Evolutionary conservation across 2,888 invertebrate species (phyloP).

Genomic region (Drosophila borealis): DNA sequence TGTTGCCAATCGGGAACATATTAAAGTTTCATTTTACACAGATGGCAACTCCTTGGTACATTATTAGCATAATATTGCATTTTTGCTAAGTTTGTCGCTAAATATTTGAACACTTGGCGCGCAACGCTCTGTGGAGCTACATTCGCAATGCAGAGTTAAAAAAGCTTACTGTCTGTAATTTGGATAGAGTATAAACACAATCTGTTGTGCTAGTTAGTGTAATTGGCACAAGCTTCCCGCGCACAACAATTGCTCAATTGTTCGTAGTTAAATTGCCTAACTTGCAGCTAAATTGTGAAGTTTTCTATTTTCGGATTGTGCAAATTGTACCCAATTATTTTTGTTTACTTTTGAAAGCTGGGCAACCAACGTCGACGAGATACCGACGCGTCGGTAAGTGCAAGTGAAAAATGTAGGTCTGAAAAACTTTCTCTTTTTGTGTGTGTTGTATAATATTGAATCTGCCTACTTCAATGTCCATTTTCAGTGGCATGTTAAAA

Average conservation of each 20-base stretch:
- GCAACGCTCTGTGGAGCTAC: conserved; percentile 5
- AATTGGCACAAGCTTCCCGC: conserved; percentile 2
- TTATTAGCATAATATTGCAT: conserved; percentile 5
- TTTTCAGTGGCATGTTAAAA: conserved; percentile 24
- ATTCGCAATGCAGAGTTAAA: not conserved
- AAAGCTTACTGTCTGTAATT: not conserved
- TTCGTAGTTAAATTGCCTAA: conserved; percentile 8
- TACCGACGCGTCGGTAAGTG: conserved; percentile 23
- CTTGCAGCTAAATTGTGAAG: not conserved
- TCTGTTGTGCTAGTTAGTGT: not conserved
- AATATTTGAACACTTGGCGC: conserved; percentile 41
- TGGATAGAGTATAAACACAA: not conserved
- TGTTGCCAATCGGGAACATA: not conserved
- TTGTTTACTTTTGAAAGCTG: not conserved
- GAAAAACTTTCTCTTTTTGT: conserved; percentile 49
- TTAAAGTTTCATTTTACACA: not conserved
- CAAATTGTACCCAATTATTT: conserved; percentile 4
- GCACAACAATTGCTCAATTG: conserved; percentile 21
- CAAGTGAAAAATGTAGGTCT: conserved; percentile 2
- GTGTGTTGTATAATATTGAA: conserved; percentile 41
- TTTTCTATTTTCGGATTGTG: conserved; percentile 25
- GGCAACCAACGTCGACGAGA: not conserved
- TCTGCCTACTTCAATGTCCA: not conserved
- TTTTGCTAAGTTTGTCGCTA: conserved; percentile 9
- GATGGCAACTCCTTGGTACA: conserved; percentile 27